phyloP scores from a whole-genome alignment of 2,113 vertebrate species.

The Porphyrio hochstetteri region DNA sequence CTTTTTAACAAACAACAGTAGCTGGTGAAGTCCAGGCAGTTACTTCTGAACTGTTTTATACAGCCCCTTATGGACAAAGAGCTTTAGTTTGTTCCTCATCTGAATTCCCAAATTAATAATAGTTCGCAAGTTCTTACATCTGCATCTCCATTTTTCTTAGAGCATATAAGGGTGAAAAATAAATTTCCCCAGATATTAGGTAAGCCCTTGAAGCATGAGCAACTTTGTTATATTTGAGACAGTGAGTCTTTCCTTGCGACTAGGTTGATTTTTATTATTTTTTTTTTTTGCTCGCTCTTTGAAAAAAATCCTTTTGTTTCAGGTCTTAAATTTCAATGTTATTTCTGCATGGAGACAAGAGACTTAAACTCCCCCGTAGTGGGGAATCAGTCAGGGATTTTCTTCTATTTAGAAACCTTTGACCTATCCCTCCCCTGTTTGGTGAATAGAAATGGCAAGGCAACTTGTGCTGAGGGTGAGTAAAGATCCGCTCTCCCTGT shows the following conservation, averaged over 20 bases:
- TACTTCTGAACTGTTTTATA: not conserved
- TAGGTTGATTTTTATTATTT: not conserved
- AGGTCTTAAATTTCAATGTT: slow-evolving; percentile 12
- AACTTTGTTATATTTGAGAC: not conserved
- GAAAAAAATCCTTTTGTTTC: slow-evolving; percentile 29
- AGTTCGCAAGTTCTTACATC: not conserved
- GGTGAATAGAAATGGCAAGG: not conserved
- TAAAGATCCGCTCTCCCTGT: not conserved
- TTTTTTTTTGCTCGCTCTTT: not conserved
- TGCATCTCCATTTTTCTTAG: not conserved
- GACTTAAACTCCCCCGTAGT: not conserved
- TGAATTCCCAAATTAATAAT: not conserved
- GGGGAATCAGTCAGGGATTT: not conserved
- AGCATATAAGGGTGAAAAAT: not conserved
- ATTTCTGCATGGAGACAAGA: not conserved
- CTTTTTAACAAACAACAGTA: not conserved
- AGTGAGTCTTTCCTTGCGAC: not conserved
- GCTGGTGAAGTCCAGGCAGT: not conserved
- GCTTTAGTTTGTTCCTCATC: not conserved
- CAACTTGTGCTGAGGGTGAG: not conserved
- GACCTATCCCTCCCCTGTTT: not conserved
- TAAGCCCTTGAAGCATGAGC: not conserved
- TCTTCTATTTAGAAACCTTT: slow-evolving; percentile 24
- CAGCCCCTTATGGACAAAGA: not conserved
- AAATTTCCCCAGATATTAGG: not conserved